These are phyloP conservation scores for Oophaga pumilio DNA, from an alignment of 2,113 vertebrate genomes.

Conservation along the genomic window DNA sequence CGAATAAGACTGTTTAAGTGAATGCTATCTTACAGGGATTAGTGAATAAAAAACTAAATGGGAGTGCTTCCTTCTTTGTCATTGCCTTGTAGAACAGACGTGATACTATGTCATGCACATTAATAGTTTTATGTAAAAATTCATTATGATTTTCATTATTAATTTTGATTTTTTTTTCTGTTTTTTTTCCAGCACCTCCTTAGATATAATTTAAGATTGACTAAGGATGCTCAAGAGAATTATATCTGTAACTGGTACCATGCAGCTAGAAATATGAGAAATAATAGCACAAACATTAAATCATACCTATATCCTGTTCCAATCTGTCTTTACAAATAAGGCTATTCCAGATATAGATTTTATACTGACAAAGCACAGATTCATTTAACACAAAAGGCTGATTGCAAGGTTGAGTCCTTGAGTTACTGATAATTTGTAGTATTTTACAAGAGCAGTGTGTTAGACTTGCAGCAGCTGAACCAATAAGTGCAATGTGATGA, in stretches of 20 bases:
- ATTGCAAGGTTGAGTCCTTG: conserved; percentile 5
- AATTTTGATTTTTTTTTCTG: background rate
- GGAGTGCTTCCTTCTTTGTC: too few species aligned
- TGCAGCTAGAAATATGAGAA: background rate
- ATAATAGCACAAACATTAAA: conserved; percentile 10
- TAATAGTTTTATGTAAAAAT: background rate
- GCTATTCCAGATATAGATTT: conserved; percentile 1
- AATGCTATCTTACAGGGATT: too few species aligned
- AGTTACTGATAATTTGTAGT: background rate
- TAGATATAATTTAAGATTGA: background rate
- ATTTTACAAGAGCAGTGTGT: background rate
- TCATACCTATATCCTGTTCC: conserved; percentile 1
- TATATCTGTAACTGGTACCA: background rate
- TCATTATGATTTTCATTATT: background rate
- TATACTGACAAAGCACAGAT: background rate
- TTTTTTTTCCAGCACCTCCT: background rate
- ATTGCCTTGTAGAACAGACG: too few species aligned
- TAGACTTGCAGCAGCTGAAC: background rate
- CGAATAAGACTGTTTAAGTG: too few species aligned
- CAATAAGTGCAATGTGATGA: background rate
- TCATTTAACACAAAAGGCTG: background rate
- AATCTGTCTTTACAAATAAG: conserved; percentile 15
- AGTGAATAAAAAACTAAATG: too few species aligned
- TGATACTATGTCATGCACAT: background rate
- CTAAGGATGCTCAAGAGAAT: background rate